Base-by-base conservation (phyloP, 2,113 vertebrate species). In the Illadopsis cleaveri region DNA sequence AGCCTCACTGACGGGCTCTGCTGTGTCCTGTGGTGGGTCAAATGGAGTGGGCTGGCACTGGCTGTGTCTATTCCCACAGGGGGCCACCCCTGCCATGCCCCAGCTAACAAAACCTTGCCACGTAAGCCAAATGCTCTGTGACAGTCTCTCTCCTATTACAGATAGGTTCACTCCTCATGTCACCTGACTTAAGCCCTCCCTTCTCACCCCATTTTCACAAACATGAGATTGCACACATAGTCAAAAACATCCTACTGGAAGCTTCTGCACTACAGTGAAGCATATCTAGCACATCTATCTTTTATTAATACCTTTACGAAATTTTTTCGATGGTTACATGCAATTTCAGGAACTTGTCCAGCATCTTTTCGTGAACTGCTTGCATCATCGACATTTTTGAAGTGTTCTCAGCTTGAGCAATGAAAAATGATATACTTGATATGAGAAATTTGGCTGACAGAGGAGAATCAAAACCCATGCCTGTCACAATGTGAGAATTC, bases 401-500 rank as follows among this genome's bases (percentile, higher is more conserved):
- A 91, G 12, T 25, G 22, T 48, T 93, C 47, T 76, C 28, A 60
- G 14, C 85, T 85, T 82, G 30, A 78, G 44, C 16, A 47, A 72
- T 38, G 38, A 84, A 92, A 73, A 90, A 35, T 24, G 0, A 73
- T 73, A 37, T 12, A 72, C 13, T 86, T 35, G 10, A 19, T 84
- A 85, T 54, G 18, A 82, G 73, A 90, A 90, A 17, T 27, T 73
- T 92, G 78, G 45, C 79, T 87, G 54, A 73, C 31, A 78, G 30
- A 89, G 18, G 3, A 77, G 28, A 92, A 73, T 81, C 40, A 81
- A 84, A 90, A 81, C 35, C 47, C 15, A 31, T 57, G 38, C 50
- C 48, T 89, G 72, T 83, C 44, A 72, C 53, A 68, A 70, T 69
- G 62, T 83, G 72, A 89, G 72, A 94, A 93, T 93, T 82, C 53